Percentiles rank a stretch among this genome's conserved stretches.
phyloP scores from a whole-genome alignment of 2,113 vertebrate genomes.

The Podilymbus podiceps region DNA sequence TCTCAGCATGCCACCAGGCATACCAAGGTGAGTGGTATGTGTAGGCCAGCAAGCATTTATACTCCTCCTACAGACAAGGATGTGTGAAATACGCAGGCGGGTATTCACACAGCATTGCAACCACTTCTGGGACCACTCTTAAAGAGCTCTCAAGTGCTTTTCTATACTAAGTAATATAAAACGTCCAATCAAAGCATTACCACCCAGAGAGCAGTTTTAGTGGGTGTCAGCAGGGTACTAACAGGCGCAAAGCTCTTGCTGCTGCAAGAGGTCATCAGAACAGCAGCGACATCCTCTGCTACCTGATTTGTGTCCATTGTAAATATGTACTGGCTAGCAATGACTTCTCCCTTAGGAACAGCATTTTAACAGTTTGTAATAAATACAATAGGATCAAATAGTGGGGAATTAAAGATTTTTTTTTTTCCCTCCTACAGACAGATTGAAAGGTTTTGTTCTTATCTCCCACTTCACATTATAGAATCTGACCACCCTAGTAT shows the following conservation, averaged over 20 bases:
- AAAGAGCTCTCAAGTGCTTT: neutral
- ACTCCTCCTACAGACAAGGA: neutral
- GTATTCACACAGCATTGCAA: neutral
- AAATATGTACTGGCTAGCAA: neutral
- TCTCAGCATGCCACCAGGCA: neutral
- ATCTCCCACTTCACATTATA: neutral
- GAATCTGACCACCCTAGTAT: neutral
- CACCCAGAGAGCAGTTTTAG: accelerated
- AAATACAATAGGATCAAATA: neutral
- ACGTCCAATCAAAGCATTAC: neutral
- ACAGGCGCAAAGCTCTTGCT: neutral
- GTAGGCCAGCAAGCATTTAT: neutral
- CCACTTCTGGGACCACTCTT: neutral
- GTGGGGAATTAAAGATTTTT: neutral
- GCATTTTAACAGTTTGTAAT: neutral
- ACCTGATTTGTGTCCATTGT: neutral
- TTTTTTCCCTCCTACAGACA: neutral
- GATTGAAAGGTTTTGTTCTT: neutral
- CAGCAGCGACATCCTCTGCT: neutral
- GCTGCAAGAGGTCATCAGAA: neutral
- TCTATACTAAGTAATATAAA: neutral
- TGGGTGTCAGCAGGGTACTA: neutral
- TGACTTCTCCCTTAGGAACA: neutral
- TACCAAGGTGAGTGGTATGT: accelerated
- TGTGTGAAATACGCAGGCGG: neutral